Evolutionary conservation across 2,888 invertebrate species (phyloP), one percentile per base, ranked within the genome.

Genomic region (Drosophila mimetica): DNA sequence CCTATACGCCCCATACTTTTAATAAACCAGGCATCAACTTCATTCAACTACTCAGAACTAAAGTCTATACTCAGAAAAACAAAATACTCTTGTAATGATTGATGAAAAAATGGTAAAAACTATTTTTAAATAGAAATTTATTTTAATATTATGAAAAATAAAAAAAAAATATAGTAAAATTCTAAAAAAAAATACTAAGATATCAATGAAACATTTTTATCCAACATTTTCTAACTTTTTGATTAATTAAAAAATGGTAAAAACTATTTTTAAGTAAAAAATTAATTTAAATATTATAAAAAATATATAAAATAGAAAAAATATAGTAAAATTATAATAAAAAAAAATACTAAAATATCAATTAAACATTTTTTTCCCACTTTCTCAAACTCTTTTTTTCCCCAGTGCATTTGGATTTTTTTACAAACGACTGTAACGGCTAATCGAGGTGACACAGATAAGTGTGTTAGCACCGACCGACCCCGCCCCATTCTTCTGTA

Each of bases 361-460:
- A 22, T 22, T 22, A 22, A 22, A 25, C 7, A 25, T 25, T 25
- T 25, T 25, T 25, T 25, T 25, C 22, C 22, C 9, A 11, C 3
- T 30, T 30, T 14, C 2, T 8, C 14, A 34, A 22, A 2, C 8
- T 5, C 42, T 11, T 44, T 11, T 44, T 57, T 60, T 6, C 13
- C 37, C 3, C 36, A 32, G 44, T 58, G 47, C 41, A 74, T 76
- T 76, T 55, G 42, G 46, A 59, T 69, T 61, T 72, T 72, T 47
- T 32, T 7, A 16, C 36, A 28, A 13, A 36, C 50, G 25, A 50
- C 4, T 59, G 48, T 30, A 52, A 46, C 47, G 34, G 51, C 63
- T 53, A 41, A 52, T 42, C 48, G 37, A 42, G 36, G 46, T 58
- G 71, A 58, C 71, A 74, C 57, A 57, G 53, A 73, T 71, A 72